Conservation (phyloP, 2,113 vertebrate genomes). For the Bos taurus region ARS-UCD2.0 NC_037336.1:104055001-104055500, state of each 20-base stretch:
- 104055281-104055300: not conserved
- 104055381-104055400: not conserved
- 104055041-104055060: not conserved
- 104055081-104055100: too few relatives aligned
- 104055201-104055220: not conserved
- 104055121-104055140: too few relatives aligned
- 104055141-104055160: not conserved
- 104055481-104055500: not conserved
- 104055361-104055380: not conserved
- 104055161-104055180: not conserved
- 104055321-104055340: not conserved
- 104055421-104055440: not conserved
- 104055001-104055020: not conserved
- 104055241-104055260: not conserved
- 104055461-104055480: not conserved
- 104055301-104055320: not conserved
- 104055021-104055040: not conserved
- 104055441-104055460: not conserved
- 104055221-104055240: not conserved
- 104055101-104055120: too few relatives aligned
- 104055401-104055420: not conserved
- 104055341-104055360: not conserved
- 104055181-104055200: not conserved
- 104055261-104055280: not conserved
- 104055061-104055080: too few relatives aligned